Percentiles rank a stretch among this genome's conserved stretches.
Conservation (phyloP, 2,113 vertebrate genomes). For the Xiphorhynchus elegans region DNA sequence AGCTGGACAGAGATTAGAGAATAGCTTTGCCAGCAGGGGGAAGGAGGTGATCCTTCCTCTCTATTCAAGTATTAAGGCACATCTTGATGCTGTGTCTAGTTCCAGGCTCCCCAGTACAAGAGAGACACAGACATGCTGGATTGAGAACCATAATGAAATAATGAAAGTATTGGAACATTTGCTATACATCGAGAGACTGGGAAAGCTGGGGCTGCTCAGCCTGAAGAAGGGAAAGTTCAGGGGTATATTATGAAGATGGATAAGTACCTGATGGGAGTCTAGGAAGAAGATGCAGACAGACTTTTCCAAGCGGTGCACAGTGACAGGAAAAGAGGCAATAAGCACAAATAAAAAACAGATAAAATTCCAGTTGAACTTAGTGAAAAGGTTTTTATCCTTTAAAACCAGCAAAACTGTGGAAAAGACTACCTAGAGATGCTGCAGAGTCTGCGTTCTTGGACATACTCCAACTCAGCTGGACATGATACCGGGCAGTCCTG, state of each 20-base stretch:
- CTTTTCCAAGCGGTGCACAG: background rate
- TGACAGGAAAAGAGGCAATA: background rate
- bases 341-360: background rate
- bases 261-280: background rate
- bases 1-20: background rate
- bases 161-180: background rate
- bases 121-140: background rate
- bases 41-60: background rate
- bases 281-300: background rate
- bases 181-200: background rate
- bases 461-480: background rate
- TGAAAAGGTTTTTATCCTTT: background rate
- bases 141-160: background rate
- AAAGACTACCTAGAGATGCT: background rate
- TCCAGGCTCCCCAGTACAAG: background rate
- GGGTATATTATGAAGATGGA: background rate
- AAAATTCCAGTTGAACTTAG: background rate
- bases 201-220: background rate
- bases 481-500: background rate
- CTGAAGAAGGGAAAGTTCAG: background rate
- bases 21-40: fast-evolving
- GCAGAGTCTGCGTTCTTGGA: background rate
- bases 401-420: background rate
- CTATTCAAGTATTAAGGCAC: background rate
- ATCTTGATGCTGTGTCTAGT: background rate